These are phyloP conservation scores for Macrostomum lignano DNA, from an alignment of 1,140 invertebrate genomes.

Conservation along the genomic window DNA sequence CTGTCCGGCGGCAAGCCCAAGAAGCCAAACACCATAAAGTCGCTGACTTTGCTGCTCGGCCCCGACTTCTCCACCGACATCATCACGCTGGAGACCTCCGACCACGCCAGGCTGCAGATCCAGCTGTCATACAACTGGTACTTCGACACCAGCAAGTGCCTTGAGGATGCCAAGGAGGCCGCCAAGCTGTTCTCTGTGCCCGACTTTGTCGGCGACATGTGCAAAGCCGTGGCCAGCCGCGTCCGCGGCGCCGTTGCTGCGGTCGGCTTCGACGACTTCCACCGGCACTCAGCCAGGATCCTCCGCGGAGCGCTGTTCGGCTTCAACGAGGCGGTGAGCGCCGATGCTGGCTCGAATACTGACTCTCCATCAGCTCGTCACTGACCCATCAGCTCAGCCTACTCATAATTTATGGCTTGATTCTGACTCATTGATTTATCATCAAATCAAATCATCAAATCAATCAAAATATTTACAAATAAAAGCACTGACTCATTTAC, in stretches of 20 bases:
- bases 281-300: slow-evolving; percentile 29
- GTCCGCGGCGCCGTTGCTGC: slow-evolving; percentile 16
- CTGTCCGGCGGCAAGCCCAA: slow-evolving; percentile 24
- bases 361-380: no score
- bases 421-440: no score
- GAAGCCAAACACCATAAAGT: slow-evolving; percentile 14
- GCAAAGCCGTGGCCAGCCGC: slow-evolving; percentile 16
- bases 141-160: slow-evolving; percentile 14
- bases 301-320: slow-evolving; percentile 32
- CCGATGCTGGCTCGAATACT: no score
- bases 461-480: no score
- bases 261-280: slow-evolving; percentile 20
- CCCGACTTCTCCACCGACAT: slow-evolving; percentile 23
- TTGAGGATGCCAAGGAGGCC: slow-evolving; percentile 11
- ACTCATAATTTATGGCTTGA: no score
- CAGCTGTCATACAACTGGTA: slow-evolving; percentile 19
- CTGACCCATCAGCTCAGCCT: no score
- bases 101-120: slow-evolving; percentile 18
- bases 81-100: slow-evolving; percentile 21
- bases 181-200: slow-evolving; percentile 15
- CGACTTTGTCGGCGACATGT: slow-evolving; percentile 23
- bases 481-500: no score
- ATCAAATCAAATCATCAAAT: no score
- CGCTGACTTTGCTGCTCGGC: slow-evolving; percentile 20
- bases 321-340: no score